These are phyloP conservation scores for Tenodera sinensis DNA, from an alignment of 2,888 invertebrate species.

Conservation along the genomic window DNA sequence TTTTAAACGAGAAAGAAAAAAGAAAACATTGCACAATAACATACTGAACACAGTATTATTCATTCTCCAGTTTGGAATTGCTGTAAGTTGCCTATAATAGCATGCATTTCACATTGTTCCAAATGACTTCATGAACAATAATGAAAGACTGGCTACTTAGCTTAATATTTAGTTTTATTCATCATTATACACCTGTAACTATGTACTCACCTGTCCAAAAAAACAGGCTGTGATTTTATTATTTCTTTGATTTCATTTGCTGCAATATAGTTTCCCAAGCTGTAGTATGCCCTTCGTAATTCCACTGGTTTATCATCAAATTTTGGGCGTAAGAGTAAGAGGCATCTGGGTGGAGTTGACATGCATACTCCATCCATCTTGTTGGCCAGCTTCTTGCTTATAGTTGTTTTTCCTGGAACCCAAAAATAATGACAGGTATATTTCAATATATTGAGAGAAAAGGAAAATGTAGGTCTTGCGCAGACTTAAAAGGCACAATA, in stretches of 20 bases:
- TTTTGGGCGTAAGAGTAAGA: slow-evolving; percentile 40
- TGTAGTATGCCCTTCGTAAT: slow-evolving; percentile 46
- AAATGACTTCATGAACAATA: too few species aligned
- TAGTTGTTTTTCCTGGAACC: slow-evolving; percentile 45
- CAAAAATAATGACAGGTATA: too few species aligned
- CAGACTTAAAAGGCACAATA: too few species aligned
- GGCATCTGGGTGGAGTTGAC: slow-evolving; percentile 45
- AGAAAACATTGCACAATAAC: too few species aligned
- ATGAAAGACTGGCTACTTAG: background rate
- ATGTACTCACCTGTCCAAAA: slow-evolving; percentile 46
- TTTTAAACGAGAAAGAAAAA: too few species aligned
- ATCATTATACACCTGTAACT: background rate
- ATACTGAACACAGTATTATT: too few species aligned
- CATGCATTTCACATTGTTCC: too few species aligned
- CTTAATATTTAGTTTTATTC: background rate
- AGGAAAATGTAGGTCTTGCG: too few species aligned
- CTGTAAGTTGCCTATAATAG: too few species aligned
- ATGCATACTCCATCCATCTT: slow-evolving; percentile 40
- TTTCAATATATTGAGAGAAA: too few species aligned
- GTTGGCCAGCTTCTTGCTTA: slow-evolving; percentile 41
- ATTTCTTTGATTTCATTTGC: slow-evolving; percentile 42
- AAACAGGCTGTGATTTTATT: slow-evolving; percentile 41
- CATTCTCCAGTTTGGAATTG: too few species aligned
- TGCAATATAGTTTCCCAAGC: slow-evolving; percentile 49
- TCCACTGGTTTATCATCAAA: slow-evolving; percentile 41